Evolutionary conservation across 1,140 invertebrate species (phyloP), one percentile per base, ranked within the genome.

Genomic region (Rhizoglyphus robini): DNA sequence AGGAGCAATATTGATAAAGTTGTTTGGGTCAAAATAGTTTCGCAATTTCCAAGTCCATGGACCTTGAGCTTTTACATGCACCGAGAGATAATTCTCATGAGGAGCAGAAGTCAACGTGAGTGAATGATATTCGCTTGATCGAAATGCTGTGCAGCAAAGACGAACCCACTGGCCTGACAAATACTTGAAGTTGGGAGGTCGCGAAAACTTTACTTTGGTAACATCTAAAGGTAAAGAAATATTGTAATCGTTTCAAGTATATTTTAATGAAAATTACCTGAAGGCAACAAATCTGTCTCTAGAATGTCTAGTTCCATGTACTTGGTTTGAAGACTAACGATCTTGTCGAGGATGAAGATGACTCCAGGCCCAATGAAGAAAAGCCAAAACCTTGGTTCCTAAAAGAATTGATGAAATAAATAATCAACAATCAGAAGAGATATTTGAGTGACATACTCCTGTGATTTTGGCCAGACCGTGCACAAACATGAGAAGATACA

Each of bases 1-100:
- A 18, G 58, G 58, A 2, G 29, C 5, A 18, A 41, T 38, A 46
- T 68, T 60, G 23, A 57, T 25, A 1, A 90, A 88, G 71, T 88
- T 94, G 73, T 94, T 95, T 1, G 92, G 90, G 78, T 96, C 92
- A 73, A 98, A 96, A 72, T 93, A 94, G 75, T 96, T 95, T 41
- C 95, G 81, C 1, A 99, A 76, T 72, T 98, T 98, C 93, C 93
- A 97, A 0, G 96, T 99, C 95, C 95, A 99, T 0, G 95, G 96
- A 0, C 96, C 96, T 74, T 96, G 91, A 0, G 92, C 92, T 77
- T 98, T 96, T 67, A 99, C 97, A 75, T 99, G 95, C 70, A 96
- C 91, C 1, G 91, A 95, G 0, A 99, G 78, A 72, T 88, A 95
- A 75, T 97, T 96, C 74, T 98, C 93, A 72, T 99, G 95, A 0